These are phyloP conservation scores for Meliscaeva auricollis DNA, from an alignment of 2,888 invertebrate genomes.

Conservation along the genomic window DNA sequence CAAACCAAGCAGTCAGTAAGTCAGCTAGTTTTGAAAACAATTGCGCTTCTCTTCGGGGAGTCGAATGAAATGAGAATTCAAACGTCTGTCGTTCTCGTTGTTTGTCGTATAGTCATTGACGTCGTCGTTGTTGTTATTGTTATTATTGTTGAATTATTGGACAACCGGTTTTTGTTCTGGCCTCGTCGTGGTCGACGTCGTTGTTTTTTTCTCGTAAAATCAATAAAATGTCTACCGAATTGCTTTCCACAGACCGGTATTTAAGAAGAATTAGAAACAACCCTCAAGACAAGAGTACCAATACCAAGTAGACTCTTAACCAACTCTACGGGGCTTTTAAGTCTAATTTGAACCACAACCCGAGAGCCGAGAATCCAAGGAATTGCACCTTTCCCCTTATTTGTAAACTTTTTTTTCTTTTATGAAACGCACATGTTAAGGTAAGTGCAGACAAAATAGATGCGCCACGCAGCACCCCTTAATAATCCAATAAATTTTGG, in stretches of 20 bases:
- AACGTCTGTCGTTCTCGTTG: constrained; percentile 17
- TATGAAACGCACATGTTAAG: constrained; percentile 43
- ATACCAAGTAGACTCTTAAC: not conserved
- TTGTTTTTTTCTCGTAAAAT: constrained; percentile 55
- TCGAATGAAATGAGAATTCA: constrained; percentile 20
- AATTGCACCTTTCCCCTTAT: constrained; percentile 24
- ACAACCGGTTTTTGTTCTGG: constrained; percentile 64
- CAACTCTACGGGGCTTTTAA: constrained; percentile 28
- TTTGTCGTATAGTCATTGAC: constrained; percentile 12
- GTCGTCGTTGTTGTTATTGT: constrained; percentile 13
- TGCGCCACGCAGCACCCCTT: constrained; percentile 54
- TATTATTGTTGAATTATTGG: constrained; percentile 39
- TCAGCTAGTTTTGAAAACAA: constrained; percentile 47
- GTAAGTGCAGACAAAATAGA: constrained; percentile 26
- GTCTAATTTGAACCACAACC: constrained; percentile 43
- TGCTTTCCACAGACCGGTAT: constrained; percentile 50
- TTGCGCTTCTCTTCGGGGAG: constrained; percentile 41
- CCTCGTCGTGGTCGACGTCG: not conserved
- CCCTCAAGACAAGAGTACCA: constrained; percentile 39
- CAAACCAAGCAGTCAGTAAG: constrained; percentile 48
- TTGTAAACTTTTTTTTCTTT: not conserved
- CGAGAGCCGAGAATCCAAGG: constrained; percentile 2
- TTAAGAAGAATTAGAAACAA: constrained; percentile 39
- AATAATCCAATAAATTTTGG: constrained; percentile 17
- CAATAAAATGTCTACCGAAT: constrained; percentile 63